Evolutionary conservation across 2,797 vertebrate genomes (phyloP).

Genomic region (Lagodon rhomboides): DNA sequence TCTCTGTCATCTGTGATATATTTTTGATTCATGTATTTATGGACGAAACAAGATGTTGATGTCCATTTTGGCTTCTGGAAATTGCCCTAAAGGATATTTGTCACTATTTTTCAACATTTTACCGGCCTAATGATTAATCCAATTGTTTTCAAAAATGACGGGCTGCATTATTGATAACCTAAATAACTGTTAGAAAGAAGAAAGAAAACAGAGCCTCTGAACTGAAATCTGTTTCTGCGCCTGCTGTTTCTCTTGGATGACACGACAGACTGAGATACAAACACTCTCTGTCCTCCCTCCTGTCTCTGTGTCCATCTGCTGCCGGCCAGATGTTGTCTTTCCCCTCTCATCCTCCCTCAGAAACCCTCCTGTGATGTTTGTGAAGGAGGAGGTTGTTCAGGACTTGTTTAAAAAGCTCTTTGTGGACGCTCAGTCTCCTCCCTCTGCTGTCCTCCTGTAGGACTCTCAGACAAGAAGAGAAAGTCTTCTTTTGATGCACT

Average conservation of each 20-base stretch:
- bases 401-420: slow-evolving; percentile 36
- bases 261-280: slow-evolving; percentile 1
- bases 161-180: background rate
- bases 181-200: background rate
- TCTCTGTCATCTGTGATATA: background rate
- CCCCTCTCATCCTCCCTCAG: slow-evolving; percentile 13
- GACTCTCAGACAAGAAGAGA: background rate
- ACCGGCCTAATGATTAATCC: background rate
- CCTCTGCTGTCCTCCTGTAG: slow-evolving; percentile 3
- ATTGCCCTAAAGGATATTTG: background rate
- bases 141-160: background rate
- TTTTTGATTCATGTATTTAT: background rate
- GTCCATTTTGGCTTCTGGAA: background rate
- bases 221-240: background rate
- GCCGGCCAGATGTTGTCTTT: slow-evolving; percentile 51
- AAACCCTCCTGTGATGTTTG: slow-evolving; percentile 23
- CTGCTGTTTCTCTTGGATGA: background rate
- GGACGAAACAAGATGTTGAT: background rate
- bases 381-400: slow-evolving; percentile 41
- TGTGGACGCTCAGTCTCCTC: slow-evolving; percentile 12
- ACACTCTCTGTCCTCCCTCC: slow-evolving; percentile 6
- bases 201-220: too few relatives aligned
- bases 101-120: background rate
- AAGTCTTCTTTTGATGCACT: background rate
- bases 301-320: slow-evolving; percentile 43